A percentile compares a stretch with the other conserved stretches of the same genome.
phyloP scores from a whole-genome alignment of 2,113 vertebrate genomes.

The Chamaetylas fuelleborni region DNA sequence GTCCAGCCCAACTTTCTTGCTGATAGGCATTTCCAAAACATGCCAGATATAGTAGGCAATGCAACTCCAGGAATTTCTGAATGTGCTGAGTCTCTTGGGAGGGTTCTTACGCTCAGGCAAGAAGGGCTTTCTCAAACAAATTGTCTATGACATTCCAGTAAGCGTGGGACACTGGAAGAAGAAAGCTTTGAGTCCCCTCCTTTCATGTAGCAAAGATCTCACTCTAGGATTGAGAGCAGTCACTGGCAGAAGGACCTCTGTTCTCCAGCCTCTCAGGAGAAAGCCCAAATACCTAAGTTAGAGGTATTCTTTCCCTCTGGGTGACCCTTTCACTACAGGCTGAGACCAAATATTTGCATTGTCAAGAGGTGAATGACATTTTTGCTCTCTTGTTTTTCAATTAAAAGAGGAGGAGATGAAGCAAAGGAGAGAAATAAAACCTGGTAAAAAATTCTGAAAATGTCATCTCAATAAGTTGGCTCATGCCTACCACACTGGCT shows the following conservation, averaged over 20 bases:
- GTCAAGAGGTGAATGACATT: background rate
- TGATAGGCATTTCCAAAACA: background rate
- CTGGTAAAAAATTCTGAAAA: background rate
- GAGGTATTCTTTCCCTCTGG: background rate
- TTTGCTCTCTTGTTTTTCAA: background rate
- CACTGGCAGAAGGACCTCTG: background rate
- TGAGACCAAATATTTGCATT: background rate
- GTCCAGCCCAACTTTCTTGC: background rate
- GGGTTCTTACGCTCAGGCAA: background rate
- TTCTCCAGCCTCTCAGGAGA: background rate
- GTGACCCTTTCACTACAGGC: background rate
- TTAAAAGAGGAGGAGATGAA: background rate
- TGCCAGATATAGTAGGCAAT: background rate
- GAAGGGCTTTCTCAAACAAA: background rate
- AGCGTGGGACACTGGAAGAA: background rate
- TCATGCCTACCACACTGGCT: background rate
- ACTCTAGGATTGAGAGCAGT: background rate
- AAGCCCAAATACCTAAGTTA: background rate
- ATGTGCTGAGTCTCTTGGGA: background rate
- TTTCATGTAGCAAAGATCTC: background rate
- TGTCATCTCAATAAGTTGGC: background rate
- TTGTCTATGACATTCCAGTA: background rate
- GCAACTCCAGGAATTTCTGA: rapidly evolving
- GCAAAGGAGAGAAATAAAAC: background rate
- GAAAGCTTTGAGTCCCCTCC: background rate